These are phyloP conservation scores for Drosophila bipectinata DNA, from an alignment of 1,140 invertebrate species.

Conservation along the genomic window DNA sequence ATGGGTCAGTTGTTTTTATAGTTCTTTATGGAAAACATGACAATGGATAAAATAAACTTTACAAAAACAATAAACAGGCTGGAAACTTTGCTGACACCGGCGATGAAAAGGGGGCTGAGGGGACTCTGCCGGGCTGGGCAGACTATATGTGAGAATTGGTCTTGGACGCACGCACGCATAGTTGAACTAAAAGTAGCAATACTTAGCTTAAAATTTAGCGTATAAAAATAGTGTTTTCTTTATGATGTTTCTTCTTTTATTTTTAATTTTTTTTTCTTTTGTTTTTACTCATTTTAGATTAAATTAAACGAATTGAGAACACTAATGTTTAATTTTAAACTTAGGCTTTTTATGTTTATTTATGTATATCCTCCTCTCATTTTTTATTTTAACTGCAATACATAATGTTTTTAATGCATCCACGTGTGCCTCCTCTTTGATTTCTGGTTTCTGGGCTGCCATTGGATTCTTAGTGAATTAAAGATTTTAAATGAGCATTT, in stretches of 20 bases:
- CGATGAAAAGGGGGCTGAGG: slow-evolving; percentile 4
- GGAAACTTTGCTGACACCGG: slow-evolving; percentile 27
- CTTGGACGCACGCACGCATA: slow-evolving; percentile 75
- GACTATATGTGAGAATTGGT: slow-evolving; percentile 57
- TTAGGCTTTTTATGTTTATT: slow-evolving; percentile 58
- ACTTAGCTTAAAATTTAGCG: slow-evolving; percentile 75
- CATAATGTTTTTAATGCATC: slow-evolving; percentile 49
- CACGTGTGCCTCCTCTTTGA: slow-evolving; percentile 38
- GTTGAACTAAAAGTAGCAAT: slow-evolving; percentile 75
- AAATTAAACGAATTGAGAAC: slow-evolving; percentile 71
- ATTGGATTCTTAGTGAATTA: slow-evolving; percentile 61
- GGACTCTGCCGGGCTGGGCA: slow-evolving; percentile 4
- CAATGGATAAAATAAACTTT: slow-evolving; percentile 36
- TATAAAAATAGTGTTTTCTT: slow-evolving; percentile 72
- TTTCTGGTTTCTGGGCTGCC: slow-evolving; percentile 28
- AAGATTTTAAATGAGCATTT: slow-evolving; percentile 75
- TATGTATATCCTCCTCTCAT: slow-evolving; percentile 20
- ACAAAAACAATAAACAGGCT: slow-evolving; percentile 40
- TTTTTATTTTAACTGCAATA: slow-evolving; percentile 37
- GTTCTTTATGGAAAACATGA: slow-evolving; percentile 41
- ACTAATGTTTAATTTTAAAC: slow-evolving; percentile 61
- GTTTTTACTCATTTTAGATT: slow-evolving; percentile 26
- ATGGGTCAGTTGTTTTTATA: slow-evolving; percentile 51
- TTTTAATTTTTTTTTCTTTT: slow-evolving; percentile 18
- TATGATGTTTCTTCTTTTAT: slow-evolving; percentile 21